Evolutionary conservation across 2,113 vertebrate species (phyloP), one percentile per base, ranked within the genome.

Genomic region (Trichechus manatus): DNA sequence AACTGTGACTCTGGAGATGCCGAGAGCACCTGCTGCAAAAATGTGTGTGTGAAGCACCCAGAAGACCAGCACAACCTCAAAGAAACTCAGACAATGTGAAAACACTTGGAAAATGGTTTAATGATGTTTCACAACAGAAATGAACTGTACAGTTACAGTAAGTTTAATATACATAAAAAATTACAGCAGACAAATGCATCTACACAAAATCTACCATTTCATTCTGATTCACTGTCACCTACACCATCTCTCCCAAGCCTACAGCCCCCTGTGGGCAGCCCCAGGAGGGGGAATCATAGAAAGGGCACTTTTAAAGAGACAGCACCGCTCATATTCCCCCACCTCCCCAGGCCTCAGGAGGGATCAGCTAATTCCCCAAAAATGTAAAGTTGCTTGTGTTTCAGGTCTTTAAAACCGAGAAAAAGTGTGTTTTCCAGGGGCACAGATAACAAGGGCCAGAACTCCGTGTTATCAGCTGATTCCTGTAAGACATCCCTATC

Each of bases 81-180:
- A 97, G 94, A 97, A 97, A 93, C 6, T 47, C 97, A 93, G 97
- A 98, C 98, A 96, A 98, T 99, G 98, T 99, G 99, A 99, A 99
- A 99, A 99, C 99, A 99, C 99, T 99, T 99, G 99, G 99, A 99
- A 99, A 99, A 99, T 99, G 99, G 99, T 99, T 99, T 99, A 99
- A 99, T 99, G 99, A 99, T 99, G 99, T 99, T 99, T 97, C 99
- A 99, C 99, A 99, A 99, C 99, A 99, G 99, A 99, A 99, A 99
- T 99, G 98, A 99, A 99, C 99, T 99, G 99, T 99, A 99, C 99
- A 99, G 98, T 99, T 99, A 99, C 99, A 99, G 99, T 99, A 99
- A 99, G 99, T 99, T 99, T 99, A 99, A 99, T 99, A 99, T 99
- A 98, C 98, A 99, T 99, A 99, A 99, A 99, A 99, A 99, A 99